A percentile compares a stretch with the other conserved stretches of the same genome.
phyloP scores from a whole-genome alignment of 2,888 invertebrate genomes.

The Reticulitermes lucifugus region DNA sequence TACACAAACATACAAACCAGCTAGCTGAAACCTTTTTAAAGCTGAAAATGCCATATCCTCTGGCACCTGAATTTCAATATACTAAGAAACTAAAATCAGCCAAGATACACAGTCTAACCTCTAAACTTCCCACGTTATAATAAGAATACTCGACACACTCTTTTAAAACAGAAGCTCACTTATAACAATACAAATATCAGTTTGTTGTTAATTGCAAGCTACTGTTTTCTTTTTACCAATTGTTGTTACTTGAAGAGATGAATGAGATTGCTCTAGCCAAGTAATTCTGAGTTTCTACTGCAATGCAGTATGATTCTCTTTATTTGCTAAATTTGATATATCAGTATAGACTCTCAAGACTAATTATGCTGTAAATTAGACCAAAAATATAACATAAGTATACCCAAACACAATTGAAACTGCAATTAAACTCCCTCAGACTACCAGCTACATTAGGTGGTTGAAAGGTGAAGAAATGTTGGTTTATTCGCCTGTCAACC shows the following conservation, averaged over 20 bases:
- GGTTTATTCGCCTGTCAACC: too few relatives aligned
- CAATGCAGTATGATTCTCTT: not conserved
- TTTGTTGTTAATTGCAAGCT: not conserved
- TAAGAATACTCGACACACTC: conserved; percentile 23
- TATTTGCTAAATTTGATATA: not conserved
- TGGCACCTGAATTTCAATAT: conserved; percentile 15
- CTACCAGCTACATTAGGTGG: too few relatives aligned
- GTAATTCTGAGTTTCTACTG: not conserved
- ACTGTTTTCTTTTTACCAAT: not conserved
- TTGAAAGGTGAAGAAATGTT: too few relatives aligned
- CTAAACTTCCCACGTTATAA: conserved; percentile 14
- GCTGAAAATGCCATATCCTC: conserved; percentile 28
- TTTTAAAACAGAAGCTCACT: not conserved
- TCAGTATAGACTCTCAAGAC: not conserved
- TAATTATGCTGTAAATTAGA: not conserved
- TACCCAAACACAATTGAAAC: too few relatives aligned
- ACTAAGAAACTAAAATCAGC: conserved; percentile 14
- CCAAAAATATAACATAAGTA: not conserved
- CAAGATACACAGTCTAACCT: conserved; percentile 19
- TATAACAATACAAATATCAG: conserved; percentile 5
- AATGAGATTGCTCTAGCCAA: not conserved
- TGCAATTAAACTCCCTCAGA: too few relatives aligned
- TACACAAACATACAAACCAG: conserved; percentile 16
- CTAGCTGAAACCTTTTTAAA: conserved; percentile 30
- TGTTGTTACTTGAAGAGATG: conserved; percentile 19